These are phyloP conservation scores for Ylistrum balloti DNA, from an alignment of 1,140 invertebrate genomes.

Conservation along the genomic window DNA sequence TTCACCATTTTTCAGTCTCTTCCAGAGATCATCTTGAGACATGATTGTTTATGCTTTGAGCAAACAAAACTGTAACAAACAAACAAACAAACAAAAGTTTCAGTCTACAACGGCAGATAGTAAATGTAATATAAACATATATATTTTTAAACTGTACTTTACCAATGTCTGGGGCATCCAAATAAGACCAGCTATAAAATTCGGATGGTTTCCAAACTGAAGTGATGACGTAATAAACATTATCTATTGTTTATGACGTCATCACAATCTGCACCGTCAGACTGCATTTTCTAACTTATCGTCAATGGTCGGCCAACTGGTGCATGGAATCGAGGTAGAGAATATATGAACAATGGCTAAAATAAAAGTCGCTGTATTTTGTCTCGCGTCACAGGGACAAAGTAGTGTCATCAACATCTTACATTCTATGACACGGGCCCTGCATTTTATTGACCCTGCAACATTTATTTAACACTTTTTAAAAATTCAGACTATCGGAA, in stretches of 20 bases:
- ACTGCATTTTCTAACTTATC: too few species aligned
- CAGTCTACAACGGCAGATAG: not conserved
- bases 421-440: too few species aligned
- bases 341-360: too few species aligned
- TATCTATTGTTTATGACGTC: slow-evolving; percentile 18
- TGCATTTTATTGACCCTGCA: too few species aligned
- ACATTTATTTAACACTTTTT: too few species aligned
- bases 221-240: not conserved
- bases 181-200: not conserved
- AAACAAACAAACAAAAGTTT: too few species aligned
- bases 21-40: slow-evolving; percentile 53
- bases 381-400: too few species aligned
- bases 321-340: too few species aligned
- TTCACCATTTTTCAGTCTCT: slow-evolving; percentile 44
- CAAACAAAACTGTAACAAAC: not conserved
- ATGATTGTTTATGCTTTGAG: slow-evolving; percentile 22
- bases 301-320: too few species aligned
- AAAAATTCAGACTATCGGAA: too few species aligned
- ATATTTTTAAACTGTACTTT: not conserved
- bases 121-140: not conserved
- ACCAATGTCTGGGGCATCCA: not conserved
- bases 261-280: not conserved
- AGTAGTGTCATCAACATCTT: too few species aligned
- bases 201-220: not conserved
- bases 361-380: too few species aligned